Conservation (phyloP, 1,140 invertebrate genomes). For the Matsumurasca onukii region DNA sequence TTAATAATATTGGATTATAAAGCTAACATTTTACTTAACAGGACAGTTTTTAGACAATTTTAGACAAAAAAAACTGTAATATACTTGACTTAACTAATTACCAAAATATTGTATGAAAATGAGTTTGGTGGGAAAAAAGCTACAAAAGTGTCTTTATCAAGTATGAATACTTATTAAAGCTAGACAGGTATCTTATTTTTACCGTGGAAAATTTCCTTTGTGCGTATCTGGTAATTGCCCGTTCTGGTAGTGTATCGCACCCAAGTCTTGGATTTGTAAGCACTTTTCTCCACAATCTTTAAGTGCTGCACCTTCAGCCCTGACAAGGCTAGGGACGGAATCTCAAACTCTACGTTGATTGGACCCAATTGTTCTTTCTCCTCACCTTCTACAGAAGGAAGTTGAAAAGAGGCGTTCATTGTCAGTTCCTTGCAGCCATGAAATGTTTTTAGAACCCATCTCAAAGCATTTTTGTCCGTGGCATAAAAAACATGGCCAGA, state of each 20-base stretch:
- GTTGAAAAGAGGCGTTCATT: constrained; percentile 98
- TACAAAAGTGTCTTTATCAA: background rate
- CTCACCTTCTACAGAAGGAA: constrained; percentile 95
- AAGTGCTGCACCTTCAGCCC: constrained; percentile 98
- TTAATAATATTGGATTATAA: no score
- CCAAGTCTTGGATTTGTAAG: constrained; percentile 99
- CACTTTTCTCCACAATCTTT: constrained; percentile 99
- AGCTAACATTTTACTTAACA: no score
- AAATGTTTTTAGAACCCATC: constrained; percentile 99
- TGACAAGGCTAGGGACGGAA: constrained; percentile 99
- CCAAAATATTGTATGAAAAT: background rate
- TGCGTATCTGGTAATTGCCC: constrained; percentile 98
- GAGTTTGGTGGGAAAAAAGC: background rate
- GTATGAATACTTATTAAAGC: background rate
- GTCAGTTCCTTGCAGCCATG: constrained; percentile 97
- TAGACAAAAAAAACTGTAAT: background rate
- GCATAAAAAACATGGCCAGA: constrained; percentile 98
- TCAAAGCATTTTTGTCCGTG: constrained; percentile 96
- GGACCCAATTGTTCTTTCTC: constrained; percentile 97
- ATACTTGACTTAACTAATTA: background rate
- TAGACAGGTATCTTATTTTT: background rate
- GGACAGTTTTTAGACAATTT: background rate
- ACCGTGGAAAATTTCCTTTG: constrained; percentile 45
- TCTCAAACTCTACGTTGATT: constrained; percentile 99
- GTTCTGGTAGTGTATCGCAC: constrained; percentile 99